Evolutionary conservation across 1,140 invertebrate genomes (phyloP).

Genomic region (Cherax quadricarinatus): DNA sequence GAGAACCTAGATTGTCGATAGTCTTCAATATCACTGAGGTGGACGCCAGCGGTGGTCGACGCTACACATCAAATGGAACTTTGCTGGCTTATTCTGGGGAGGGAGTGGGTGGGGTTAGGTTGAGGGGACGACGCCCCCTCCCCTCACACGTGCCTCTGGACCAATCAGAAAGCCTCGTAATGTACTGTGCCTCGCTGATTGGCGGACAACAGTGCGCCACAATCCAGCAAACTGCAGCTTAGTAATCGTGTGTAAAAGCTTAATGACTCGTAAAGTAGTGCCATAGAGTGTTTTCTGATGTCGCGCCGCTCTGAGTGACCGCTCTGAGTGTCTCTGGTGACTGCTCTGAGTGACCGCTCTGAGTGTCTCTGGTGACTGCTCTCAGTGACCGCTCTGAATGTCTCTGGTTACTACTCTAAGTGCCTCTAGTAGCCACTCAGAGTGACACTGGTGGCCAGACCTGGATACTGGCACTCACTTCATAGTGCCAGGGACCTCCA

Average conservation of each 20-base stretch:
- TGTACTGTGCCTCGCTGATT: conserved; percentile 4
- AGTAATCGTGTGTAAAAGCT: conserved; percentile 25
- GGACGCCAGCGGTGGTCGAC: neutral
- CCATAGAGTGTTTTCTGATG: conserved; percentile 26
- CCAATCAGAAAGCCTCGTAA: conserved; percentile 15
- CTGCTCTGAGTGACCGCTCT: neutral
- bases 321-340: neutral
- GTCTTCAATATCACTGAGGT: neutral
- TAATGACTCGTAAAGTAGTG: conserved; percentile 29
- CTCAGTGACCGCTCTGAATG: no score
- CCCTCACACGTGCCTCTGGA: neutral
- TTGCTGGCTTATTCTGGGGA: neutral
- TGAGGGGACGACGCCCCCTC: no score
- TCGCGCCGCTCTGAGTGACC: neutral
- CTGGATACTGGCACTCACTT: no score
- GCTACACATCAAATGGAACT: conserved; percentile 17
- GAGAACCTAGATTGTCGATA: no score
- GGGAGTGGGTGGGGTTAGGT: neutral
- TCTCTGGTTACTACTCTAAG: no score
- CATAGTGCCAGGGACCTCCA: no score
- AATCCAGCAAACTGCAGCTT: conserved; percentile 6
- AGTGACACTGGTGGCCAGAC: no score
- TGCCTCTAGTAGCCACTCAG: no score
- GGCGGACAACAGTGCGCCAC: conserved; percentile 15
- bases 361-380: no score